A percentile compares a stretch with the other conserved stretches of the same genome.
Conservation (phyloP, 2,888 invertebrate species). For the Scaeva pyrastri region DNA sequence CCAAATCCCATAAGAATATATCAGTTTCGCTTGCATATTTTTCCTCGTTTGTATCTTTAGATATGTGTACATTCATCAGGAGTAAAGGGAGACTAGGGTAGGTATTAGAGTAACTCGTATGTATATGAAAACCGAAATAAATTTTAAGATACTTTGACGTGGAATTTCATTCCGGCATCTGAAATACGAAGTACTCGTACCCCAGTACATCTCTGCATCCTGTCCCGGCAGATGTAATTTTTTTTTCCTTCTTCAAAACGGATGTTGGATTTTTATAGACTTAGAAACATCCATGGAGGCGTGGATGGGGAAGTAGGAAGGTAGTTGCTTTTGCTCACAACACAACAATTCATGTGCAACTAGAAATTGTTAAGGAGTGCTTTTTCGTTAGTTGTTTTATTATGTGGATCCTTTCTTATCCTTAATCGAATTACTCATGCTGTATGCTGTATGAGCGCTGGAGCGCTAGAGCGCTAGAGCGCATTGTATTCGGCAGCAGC, state of each 20-base stretch:
- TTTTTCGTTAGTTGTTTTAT: conserved; percentile 37
- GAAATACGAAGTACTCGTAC: conserved; percentile 11
- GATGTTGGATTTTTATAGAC: conserved; percentile 45
- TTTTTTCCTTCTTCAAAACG: conserved; percentile 48
- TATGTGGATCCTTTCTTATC: conserved; percentile 65
- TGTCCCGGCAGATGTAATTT: conserved; percentile 60
- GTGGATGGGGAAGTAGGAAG: neutral
- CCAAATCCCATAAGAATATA: conserved; percentile 17
- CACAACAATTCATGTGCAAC: conserved; percentile 28
- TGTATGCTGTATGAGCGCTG: conserved; percentile 49
- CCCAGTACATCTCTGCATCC: conserved; percentile 62
- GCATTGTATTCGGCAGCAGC: conserved; percentile 43
- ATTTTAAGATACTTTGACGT: conserved; percentile 73
- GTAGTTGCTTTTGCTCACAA: neutral
- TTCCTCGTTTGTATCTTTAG: neutral
- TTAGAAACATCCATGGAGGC: neutral
- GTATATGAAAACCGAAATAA: conserved; percentile 53
- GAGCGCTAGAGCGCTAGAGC: conserved; percentile 57
- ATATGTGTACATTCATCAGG: neutral
- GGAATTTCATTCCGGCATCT: conserved; percentile 70
- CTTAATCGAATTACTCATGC: conserved; percentile 74
- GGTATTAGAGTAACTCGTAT: no score
- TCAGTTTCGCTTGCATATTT: conserved; percentile 27
- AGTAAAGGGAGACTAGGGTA: no score
- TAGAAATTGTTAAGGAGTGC: conserved; percentile 65